phyloP scores from a whole-genome alignment of 2,888 invertebrate genomes.

The Argyra leucocephala region DNA sequence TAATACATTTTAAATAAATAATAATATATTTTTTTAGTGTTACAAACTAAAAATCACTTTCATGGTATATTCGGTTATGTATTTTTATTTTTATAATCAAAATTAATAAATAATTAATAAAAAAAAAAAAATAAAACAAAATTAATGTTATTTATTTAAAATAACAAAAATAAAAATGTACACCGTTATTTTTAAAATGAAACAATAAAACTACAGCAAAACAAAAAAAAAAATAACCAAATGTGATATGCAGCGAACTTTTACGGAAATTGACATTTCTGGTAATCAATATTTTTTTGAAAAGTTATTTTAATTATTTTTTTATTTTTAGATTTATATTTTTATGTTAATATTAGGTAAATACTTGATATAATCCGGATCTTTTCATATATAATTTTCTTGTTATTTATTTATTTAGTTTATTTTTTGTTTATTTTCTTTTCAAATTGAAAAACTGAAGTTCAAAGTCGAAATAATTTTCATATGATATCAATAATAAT shows the following conservation, averaged over 20 bases:
- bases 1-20: too few relatives aligned
- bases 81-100: too few relatives aligned
- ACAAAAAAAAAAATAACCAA: not conserved
- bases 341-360: not conserved
- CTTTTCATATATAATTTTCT: not conserved
- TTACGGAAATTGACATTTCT: slow-evolving; percentile 3
- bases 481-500: not conserved
- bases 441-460: not conserved
- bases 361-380: not conserved
- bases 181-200: not conserved
- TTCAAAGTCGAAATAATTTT: not conserved
- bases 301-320: not conserved
- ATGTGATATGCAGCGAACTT: not conserved
- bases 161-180: not conserved
- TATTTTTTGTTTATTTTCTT: not conserved
- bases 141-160: not conserved
- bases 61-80: too few relatives aligned
- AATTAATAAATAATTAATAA: not conserved
- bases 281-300: not conserved
- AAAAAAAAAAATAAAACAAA: not conserved
- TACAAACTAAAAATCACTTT: too few relatives aligned
- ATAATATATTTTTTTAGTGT: too few relatives aligned
- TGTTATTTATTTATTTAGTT: not conserved
- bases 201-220: not conserved
- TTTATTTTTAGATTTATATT: not conserved